Base-by-base conservation (phyloP, 2,888 invertebrate genomes). In the Amiota mariae region DNA sequence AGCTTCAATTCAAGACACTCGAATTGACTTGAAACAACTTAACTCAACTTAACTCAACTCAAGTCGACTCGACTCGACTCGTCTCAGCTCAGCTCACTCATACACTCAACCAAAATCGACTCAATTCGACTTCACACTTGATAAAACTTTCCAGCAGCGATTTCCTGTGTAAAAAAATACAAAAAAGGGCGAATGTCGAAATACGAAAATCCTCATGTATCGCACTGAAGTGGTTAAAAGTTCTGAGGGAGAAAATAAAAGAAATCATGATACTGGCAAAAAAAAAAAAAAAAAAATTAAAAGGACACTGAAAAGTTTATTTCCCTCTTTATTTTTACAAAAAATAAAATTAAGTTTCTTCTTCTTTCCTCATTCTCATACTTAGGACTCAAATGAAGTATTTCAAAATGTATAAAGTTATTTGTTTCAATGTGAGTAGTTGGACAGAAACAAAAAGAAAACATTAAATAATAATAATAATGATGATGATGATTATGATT, bases 231-330 rank as follows among this genome's bases (percentile, higher is more conserved):
- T 82, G 76, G 82, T 77, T 56, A 72, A 71, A 71, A 71, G 74
- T 36, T 48, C 24, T n/a, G 46, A 66, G 57, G 56, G 51, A 72
- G 64, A 74, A 72, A 73, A 73, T 0, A 24, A 36, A 36, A 36
- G 36, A 36, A 36, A 36, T 36, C 36, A 36, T 36, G 36, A 36
- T 36, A 36, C 36, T 6, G 36, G 8, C 36, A 4, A 36, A 36
- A 36, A 36, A 36, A 36, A 51, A 51, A 24, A 46, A 15, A 70
- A 36, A 51, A 51, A 24, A 46, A 15, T 70, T 81, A 80, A 76
- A 77, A 85, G 82, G 81, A 77, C 77, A 76, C 77, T 76, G 72
- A 70, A 79, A 82, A 79, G 70, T 83, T 77, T 59, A 54, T 54
- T 54, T 11, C 13, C 15, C 13, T 15, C 13, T 54, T n/a, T 54